Conservation (phyloP, 2,888 invertebrate species). For the Aelia acuminata region DNA sequence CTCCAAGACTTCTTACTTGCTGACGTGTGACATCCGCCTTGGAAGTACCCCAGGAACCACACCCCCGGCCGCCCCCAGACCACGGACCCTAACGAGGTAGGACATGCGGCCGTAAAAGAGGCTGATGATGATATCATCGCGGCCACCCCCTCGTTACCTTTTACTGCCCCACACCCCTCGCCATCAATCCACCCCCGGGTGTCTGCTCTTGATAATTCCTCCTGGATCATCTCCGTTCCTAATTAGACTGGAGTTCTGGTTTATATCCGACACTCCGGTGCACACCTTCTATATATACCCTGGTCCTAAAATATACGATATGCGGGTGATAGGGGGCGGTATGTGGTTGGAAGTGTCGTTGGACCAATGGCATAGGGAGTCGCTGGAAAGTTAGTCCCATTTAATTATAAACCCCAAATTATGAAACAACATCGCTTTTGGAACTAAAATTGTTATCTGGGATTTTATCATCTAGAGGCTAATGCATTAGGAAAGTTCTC, state of each 20-base stretch:
- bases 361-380: neutral
- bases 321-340: neutral
- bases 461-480: neutral
- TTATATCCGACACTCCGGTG: conserved; percentile 15
- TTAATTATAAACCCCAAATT: neutral
- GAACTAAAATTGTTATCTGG: neutral
- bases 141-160: conserved; percentile 47
- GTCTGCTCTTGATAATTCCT: conserved; percentile 30
- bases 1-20: neutral
- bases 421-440: neutral
- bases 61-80: neutral
- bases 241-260: conserved; percentile 44
- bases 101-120: conserved; percentile 1
- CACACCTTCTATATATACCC: neutral
- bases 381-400: neutral
- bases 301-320: conserved; percentile 39
- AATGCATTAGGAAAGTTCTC: neutral
- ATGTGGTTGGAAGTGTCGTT: neutral
- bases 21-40: conserved; percentile 2
- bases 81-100: neutral
- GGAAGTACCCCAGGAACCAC: neutral
- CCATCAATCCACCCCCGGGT: conserved; percentile 29
- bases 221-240: conserved; percentile 18
- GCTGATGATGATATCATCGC: conserved; percentile 31
- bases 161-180: conserved; percentile 33